These are phyloP conservation scores for Apamea crenata DNA, from an alignment of 2,888 invertebrate species.

Conservation along the genomic window DNA sequence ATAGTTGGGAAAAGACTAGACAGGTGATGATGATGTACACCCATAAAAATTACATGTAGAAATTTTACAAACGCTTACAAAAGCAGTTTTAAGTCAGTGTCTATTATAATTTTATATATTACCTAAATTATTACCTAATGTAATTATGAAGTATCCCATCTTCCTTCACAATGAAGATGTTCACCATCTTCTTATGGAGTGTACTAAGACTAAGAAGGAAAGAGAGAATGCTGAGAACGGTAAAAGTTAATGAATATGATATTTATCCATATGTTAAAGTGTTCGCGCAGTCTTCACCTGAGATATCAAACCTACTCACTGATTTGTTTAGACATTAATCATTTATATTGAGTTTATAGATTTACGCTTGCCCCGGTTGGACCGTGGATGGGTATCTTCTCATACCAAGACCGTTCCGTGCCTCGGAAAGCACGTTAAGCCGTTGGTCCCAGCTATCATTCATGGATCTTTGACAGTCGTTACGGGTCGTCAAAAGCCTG, in stretches of 20 bases:
- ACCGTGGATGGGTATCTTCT: too few relatives aligned
- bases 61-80: not conserved
- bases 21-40: too few relatives aligned
- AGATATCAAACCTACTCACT: not conserved
- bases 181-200: not conserved
- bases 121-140: not conserved
- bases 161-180: not conserved
- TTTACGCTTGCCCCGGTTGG: too few relatives aligned
- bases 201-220: not conserved
- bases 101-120: not conserved
- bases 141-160: not conserved
- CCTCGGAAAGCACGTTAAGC: too few relatives aligned
- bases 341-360: not conserved
- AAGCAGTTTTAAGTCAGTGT: not conserved
- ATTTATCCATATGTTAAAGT: not conserved
- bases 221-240: not conserved
- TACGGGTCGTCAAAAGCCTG: too few relatives aligned
- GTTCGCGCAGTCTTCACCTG: too few relatives aligned
- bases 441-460: too few relatives aligned
- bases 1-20: too few relatives aligned
- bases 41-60: not conserved
- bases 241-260: not conserved
- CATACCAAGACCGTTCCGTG: too few relatives aligned
- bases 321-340: not conserved
- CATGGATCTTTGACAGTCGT: too few relatives aligned